Evolutionary conservation across 1,140 invertebrate species (phyloP).

Genomic region (Cydia amplana): DNA sequence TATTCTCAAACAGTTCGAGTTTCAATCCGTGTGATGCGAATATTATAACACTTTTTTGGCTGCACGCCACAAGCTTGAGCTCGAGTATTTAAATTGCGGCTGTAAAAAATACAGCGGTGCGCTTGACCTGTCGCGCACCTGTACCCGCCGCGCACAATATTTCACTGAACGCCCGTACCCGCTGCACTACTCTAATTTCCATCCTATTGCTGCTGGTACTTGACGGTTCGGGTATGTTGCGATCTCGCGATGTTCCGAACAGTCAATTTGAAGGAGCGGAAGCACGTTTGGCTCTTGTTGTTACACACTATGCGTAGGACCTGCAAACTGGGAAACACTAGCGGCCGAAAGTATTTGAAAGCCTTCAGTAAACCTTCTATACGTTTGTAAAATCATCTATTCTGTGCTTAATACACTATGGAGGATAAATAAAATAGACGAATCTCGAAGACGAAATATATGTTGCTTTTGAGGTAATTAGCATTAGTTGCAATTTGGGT

Average conservation of each 20-base stretch:
- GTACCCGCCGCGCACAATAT: conserved; percentile 23
- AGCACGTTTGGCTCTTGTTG: background rate
- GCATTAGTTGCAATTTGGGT: too few species aligned
- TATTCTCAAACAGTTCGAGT: background rate
- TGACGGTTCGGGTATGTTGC: background rate
- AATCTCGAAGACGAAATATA: too few species aligned
- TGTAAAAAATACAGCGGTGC: conserved; percentile 28
- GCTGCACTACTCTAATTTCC: conserved; percentile 10
- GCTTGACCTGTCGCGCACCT: conserved; percentile 30
- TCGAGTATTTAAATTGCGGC: conserved; percentile 28
- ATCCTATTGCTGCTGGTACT: background rate
- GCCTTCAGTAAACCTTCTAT: too few species aligned
- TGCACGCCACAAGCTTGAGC: conserved; percentile 26
- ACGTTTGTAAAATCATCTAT: too few species aligned
- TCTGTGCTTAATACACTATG: too few species aligned
- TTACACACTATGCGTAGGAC: background rate
- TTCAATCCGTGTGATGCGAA: conserved; percentile 27
- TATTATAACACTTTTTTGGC: conserved; percentile 32
- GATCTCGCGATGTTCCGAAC: background rate
- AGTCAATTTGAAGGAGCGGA: background rate
- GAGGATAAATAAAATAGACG: too few species aligned
- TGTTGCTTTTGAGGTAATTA: too few species aligned
- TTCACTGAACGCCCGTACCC: conserved; percentile 8
- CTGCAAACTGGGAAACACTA: background rate
- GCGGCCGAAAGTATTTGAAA: too few species aligned